Percentiles rank a stretch among this genome's conserved stretches.
These are phyloP conservation scores for Lerema accius DNA, from an alignment of 1,140 invertebrate genomes.

Conservation along the genomic window DNA sequence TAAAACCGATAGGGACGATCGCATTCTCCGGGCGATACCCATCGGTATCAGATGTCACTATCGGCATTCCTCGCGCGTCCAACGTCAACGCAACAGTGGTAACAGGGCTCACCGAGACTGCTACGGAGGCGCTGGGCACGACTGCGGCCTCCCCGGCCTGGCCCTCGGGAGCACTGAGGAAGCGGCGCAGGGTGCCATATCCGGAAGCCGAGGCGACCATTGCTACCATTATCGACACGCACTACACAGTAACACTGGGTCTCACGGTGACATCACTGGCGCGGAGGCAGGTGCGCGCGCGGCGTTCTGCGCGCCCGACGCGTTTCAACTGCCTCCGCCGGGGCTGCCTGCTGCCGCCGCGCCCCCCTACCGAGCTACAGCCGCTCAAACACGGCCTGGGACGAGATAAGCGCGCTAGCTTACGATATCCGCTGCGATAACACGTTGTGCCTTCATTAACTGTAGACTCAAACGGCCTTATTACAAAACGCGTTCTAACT, in stretches of 20 bases:
- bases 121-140: constrained; percentile 67
- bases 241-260: constrained; percentile 60
- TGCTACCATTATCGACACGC: constrained; percentile 69
- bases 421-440: constrained; percentile 27
- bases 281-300: constrained; percentile 54
- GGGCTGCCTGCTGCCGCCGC: constrained; percentile 34
- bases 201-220: constrained; percentile 78
- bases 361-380: constrained; percentile 57
- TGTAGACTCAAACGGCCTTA: too few species aligned
- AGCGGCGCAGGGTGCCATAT: constrained; percentile 76
- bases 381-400: constrained; percentile 45
- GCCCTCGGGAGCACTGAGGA: constrained; percentile 74
- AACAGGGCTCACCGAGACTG: constrained; percentile 71
- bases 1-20: constrained; percentile 33
- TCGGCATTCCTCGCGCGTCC: constrained; percentile 51
- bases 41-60: constrained; percentile 35
- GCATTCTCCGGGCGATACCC: constrained; percentile 23
- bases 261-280: constrained; percentile 63
- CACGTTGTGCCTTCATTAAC: constrained; percentile 8
- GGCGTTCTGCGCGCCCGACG: constrained; percentile 65
- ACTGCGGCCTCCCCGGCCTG: constrained; percentile 52
- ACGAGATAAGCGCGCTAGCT: constrained; percentile 50
- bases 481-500: too few species aligned
- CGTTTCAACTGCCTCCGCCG: constrained; percentile 56
- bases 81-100: constrained; percentile 30